These are phyloP conservation scores for Podarcis cretensis DNA, from an alignment of 2,113 vertebrate genomes.

Conservation along the genomic window DNA sequence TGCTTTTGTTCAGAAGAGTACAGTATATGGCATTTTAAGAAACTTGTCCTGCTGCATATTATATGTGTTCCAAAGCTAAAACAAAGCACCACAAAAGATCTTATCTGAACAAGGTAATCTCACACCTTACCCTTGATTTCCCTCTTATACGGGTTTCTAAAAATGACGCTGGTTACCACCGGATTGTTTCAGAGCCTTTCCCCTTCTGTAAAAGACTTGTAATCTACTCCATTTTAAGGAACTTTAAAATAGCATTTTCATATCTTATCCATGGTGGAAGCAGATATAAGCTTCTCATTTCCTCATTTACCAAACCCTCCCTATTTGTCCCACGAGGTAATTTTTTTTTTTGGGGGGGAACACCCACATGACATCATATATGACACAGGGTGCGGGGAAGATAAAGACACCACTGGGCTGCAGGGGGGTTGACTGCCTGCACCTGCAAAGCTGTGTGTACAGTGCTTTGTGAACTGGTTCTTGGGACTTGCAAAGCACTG, in stretches of 20 bases:
- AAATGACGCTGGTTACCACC: not conserved
- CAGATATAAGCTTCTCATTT: not conserved
- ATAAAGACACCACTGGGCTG: too few relatives aligned
- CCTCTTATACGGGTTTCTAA: slow-evolving; percentile 20
- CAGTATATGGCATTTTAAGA: slow-evolving; percentile 8
- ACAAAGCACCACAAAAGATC: slow-evolving; percentile 1
- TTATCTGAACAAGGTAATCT: not conserved
- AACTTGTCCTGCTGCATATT: slow-evolving; percentile 16
- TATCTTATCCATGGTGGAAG: not conserved
- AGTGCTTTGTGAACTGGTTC: too few relatives aligned
- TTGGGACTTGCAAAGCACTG: too few relatives aligned
- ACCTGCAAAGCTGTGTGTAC: too few relatives aligned
- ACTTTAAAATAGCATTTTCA: not conserved
- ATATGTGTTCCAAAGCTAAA: slow-evolving; percentile 2
- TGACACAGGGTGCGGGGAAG: too few relatives aligned
- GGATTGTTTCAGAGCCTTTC: slow-evolving; percentile 2
- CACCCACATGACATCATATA: too few relatives aligned
- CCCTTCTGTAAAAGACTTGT: not conserved
- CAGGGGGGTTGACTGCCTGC: too few relatives aligned
- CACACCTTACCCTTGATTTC: slow-evolving; percentile 35
- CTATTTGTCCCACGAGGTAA: too few relatives aligned
- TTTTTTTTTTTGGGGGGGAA: too few relatives aligned
- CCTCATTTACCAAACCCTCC: not conserved
- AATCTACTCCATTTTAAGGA: not conserved
- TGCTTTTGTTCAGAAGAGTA: not conserved